These are phyloP conservation scores for Henricia sp. DNA, from an alignment of 53 echinoderm and acorn worm species.

Conservation along the genomic window DNA sequence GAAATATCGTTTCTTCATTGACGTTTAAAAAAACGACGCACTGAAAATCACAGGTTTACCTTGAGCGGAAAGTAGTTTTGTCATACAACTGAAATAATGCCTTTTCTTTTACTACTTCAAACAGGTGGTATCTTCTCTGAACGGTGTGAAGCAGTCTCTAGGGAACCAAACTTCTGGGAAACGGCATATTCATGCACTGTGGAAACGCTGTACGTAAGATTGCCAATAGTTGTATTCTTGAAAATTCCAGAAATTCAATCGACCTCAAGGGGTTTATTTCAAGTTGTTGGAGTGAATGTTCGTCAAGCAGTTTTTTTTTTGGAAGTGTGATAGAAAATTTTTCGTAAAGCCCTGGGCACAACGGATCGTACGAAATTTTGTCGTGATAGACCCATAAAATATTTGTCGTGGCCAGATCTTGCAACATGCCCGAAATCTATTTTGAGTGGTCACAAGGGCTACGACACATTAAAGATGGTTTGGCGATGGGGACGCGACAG, in stretches of 20 bases:
- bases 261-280: background rate
- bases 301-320: no score
- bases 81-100: no score
- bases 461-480: no score
- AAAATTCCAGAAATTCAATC: background rate
- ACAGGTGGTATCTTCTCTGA: conserved; percentile 71
- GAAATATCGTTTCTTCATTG: background rate
- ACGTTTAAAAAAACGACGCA: background rate
- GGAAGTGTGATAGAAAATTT: no score
- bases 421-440: no score
- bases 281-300: background rate
- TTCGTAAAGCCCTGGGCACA: no score
- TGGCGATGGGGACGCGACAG: no score
- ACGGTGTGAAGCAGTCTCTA: conserved; percentile 71
- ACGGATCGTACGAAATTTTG: no score
- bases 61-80: background rate
- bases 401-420: no score
- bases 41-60: background rate
- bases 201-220: conserved; percentile 85
- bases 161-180: conserved; percentile 63
- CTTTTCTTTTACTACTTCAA: no score
- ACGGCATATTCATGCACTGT: conserved; percentile 75
- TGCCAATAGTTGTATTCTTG: background rate
- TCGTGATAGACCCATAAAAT: no score
- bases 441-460: no score